Conservation (phyloP, 2,888 invertebrate species). For the Acanthosoma haemorrhoidale region DNA sequence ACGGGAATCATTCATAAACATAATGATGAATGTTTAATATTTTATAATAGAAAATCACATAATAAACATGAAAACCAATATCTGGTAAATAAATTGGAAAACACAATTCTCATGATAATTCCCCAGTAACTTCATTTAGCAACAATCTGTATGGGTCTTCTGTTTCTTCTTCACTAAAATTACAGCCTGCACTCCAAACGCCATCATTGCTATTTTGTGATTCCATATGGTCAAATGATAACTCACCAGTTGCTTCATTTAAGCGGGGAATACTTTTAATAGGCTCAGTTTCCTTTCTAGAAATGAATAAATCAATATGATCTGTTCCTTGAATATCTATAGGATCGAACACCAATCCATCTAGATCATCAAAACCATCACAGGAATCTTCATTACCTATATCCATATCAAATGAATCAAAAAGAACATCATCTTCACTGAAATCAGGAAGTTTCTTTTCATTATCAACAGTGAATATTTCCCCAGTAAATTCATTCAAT, state of each 20-base stretch:
- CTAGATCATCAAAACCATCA: constrained; percentile 38
- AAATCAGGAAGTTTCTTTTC: constrained; percentile 20
- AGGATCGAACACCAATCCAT: constrained; percentile 34
- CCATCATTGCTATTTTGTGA: not conserved
- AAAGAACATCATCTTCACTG: constrained; percentile 27
- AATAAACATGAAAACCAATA: too few species aligned
- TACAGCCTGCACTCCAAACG: constrained; percentile 15
- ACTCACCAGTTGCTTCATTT: constrained; percentile 35
- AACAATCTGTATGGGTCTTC: constrained; percentile 27
- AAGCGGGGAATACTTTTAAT: constrained; percentile 27
- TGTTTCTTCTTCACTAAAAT: not conserved
- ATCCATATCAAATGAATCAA: constrained; percentile 35
- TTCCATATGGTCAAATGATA: constrained; percentile 30
- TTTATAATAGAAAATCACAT: too few species aligned
- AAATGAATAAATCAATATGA: not conserved
- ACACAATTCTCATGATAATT: constrained; percentile 25
- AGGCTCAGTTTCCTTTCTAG: not conserved
- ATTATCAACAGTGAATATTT: constrained; percentile 31
- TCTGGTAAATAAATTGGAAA: too few species aligned
- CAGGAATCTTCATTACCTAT: constrained; percentile 35
- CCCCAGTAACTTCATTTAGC: constrained; percentile 37
- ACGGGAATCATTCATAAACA: too few species aligned
- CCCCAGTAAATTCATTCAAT: constrained; percentile 36
- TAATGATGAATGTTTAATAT: too few species aligned
- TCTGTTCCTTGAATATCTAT: constrained; percentile 18